phyloP scores from a whole-genome alignment of 30 jellyfish, hydroid and myxozoan genomes.

The Rhopilema esculentum region DNA sequence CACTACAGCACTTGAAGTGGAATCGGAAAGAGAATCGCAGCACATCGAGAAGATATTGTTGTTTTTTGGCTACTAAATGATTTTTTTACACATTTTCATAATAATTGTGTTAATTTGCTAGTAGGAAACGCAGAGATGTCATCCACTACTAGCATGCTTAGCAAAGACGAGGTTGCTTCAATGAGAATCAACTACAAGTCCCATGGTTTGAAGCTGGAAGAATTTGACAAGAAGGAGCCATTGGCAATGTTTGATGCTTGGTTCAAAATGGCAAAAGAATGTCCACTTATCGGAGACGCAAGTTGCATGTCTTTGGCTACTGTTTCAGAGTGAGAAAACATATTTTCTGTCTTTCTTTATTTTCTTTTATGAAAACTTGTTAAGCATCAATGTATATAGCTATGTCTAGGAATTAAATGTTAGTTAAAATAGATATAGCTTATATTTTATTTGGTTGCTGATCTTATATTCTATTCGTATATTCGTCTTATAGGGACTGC shows the following conservation, averaged over 20 bases:
- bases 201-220: conserved; percentile 47
- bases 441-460: too few relatives aligned
- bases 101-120: neutral
- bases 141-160: conserved; percentile 2
- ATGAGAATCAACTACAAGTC: conserved; percentile 61
- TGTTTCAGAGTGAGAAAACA: conserved; percentile 62
- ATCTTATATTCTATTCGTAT: too few relatives aligned
- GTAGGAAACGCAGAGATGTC: neutral
- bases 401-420: too few relatives aligned
- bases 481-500: conserved; percentile 69
- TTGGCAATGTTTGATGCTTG: conserved; percentile 79
- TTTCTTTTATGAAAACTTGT: too few relatives aligned
- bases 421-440: too few relatives aligned
- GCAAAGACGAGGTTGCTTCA: conserved; percentile 61
- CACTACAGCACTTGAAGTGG: too few relatives aligned
- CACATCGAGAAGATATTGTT: too few relatives aligned
- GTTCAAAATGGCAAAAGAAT: conserved; percentile 89
- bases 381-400: too few relatives aligned
- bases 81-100: too few relatives aligned
- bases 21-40: too few relatives aligned
- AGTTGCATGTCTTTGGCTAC: conserved; percentile 95
- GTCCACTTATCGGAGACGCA: conserved; percentile 81
- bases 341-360: too few relatives aligned
- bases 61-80: too few relatives aligned
- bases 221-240: conserved; percentile 74